Evolutionary conservation across 2,113 vertebrate genomes (phyloP).

Genomic region (Campylomormyrus numenius): DNA sequence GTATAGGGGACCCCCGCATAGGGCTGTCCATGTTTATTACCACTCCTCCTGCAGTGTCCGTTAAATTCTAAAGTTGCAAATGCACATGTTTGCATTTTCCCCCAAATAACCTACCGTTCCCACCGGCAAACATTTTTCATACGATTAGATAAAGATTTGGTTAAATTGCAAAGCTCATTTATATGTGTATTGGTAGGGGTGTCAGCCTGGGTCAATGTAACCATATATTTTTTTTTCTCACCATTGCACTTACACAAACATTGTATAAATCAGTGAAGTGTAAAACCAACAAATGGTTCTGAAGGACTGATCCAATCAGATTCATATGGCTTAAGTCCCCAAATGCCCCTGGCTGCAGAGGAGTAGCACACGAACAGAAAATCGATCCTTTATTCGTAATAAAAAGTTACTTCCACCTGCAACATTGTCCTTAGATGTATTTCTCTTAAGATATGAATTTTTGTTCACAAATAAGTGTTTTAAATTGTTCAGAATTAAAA

Average conservation of each 20-base stretch:
- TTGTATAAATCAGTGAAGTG: not conserved
- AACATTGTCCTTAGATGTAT: not conserved
- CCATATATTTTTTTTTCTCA: constrained; percentile 57
- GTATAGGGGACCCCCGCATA: not conserved
- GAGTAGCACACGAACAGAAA: not conserved
- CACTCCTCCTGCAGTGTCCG: not conserved
- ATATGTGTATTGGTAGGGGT: not conserved
- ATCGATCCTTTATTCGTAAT: not conserved
- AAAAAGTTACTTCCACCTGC: not conserved
- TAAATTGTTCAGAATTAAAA: not conserved
- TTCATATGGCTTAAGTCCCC: not conserved
- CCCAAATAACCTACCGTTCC: not conserved
- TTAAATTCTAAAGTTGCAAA: not conserved
- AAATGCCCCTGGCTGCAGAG: not conserved
- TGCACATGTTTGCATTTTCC: not conserved
- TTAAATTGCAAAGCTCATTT: not conserved
- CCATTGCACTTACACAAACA: not conserved
- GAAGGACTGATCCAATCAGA: not conserved
- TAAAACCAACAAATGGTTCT: not conserved
- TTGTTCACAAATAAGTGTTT: not conserved
- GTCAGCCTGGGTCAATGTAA: constrained; percentile 43
- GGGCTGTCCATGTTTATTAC: not conserved
- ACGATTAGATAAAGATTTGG: not conserved
- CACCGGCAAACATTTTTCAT: not conserved
- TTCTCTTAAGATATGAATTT: not conserved